A percentile compares a stretch with the other conserved stretches of the same genome.
Conservation (phyloP, 2,797 vertebrate genomes). For the Coregonus suidteri region DNA sequence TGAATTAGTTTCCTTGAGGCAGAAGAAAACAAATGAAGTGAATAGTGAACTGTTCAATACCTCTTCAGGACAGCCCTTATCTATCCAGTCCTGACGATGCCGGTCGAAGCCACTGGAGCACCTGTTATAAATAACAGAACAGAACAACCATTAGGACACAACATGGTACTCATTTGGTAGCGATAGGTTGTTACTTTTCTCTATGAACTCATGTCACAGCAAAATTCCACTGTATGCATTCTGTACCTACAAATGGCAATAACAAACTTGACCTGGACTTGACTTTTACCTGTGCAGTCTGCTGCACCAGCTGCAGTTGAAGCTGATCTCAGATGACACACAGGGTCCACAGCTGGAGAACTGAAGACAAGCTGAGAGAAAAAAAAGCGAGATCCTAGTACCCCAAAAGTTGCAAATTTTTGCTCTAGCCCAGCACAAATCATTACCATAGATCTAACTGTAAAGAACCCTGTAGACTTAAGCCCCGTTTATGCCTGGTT, state of each 20-base stretch:
- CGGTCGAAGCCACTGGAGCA: slow-evolving; percentile 98
- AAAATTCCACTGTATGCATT: no score
- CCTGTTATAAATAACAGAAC: slow-evolving; percentile 66
- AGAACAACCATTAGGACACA: neutral
- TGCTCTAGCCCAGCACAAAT: no score
- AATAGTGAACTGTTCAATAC: slow-evolving; percentile 60
- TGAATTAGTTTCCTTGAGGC: no score
- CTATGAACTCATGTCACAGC: no score
- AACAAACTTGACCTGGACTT: no score
- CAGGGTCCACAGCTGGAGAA: slow-evolving; percentile 89
- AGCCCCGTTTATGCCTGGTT: neutral
- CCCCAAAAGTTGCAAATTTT: no score
- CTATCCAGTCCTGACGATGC: slow-evolving; percentile 95
- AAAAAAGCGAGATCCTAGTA: neutral
- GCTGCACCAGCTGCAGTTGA: slow-evolving; percentile 97
- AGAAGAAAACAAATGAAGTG: no score
- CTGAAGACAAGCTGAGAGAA: slow-evolving; percentile 86
- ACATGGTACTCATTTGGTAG: neutral
- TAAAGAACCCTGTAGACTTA: neutral
- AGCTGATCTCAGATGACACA: slow-evolving; percentile 89
- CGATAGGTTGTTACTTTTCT: no score
- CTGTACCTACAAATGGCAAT: neutral
- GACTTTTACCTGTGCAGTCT: slow-evolving; percentile 87
- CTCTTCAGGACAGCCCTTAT: slow-evolving; percentile 90
- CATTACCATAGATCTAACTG: no score